Evolutionary conservation across 2,797 vertebrate species (phyloP).

Genomic region (Phrynocephalus vlangalii): DNA sequence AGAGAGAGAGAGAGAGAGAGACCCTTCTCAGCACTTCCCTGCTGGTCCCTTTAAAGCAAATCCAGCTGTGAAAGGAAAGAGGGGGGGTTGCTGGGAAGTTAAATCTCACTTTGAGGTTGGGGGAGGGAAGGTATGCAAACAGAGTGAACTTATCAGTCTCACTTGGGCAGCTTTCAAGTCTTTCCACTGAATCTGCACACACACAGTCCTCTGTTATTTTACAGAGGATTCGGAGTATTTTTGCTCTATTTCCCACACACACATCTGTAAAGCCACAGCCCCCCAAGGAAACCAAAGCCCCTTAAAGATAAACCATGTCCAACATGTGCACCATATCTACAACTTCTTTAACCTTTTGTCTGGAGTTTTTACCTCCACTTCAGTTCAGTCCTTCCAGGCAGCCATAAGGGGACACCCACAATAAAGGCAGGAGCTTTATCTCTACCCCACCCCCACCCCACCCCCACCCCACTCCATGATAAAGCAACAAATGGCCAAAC

Average conservation of each 20-base stretch:
- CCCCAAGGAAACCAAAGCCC: neutral
- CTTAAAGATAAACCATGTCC: neutral
- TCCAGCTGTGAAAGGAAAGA: neutral
- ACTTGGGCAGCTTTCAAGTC: neutral
- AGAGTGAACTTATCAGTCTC: neutral
- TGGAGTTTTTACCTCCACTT: neutral
- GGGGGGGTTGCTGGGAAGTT: rapidly evolving
- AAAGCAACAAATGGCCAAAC: constrained; percentile 77
- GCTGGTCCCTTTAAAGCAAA: constrained; percentile 2
- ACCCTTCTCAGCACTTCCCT: neutral
- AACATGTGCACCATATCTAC: neutral
- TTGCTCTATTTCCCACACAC: neutral
- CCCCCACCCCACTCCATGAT: neutral
- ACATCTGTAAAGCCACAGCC: no score
- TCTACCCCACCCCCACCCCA: neutral
- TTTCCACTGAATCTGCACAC: neutral
- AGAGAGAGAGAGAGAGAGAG: neutral
- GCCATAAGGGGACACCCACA: constrained; percentile 44
- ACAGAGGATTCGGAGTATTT: neutral
- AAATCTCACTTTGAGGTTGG: neutral
- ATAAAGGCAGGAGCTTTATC: constrained; percentile 27
- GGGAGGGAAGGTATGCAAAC: neutral
- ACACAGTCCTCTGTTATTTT: neutral
- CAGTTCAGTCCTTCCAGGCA: constrained; percentile 41
- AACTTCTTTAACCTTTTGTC: constrained; percentile 14